phyloP scores from a whole-genome alignment of 1,140 invertebrate genomes.

The Drosophila carrolli region DNA sequence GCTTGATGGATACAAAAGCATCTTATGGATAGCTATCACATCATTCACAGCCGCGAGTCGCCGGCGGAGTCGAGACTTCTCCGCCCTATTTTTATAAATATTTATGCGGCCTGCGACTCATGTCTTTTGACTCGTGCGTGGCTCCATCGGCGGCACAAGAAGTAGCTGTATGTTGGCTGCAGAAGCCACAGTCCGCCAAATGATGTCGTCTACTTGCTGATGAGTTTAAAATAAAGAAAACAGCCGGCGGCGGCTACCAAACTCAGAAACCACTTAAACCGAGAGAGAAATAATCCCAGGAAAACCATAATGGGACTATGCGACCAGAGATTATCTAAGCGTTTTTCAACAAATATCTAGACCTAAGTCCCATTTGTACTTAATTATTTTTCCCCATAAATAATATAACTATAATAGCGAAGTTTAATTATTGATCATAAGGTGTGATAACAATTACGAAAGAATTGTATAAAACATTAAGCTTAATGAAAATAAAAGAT shows the following conservation, averaged over 20 bases:
- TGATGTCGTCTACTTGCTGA: constrained; percentile 76
- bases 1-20: constrained; percentile 15
- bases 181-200: constrained; percentile 59
- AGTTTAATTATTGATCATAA: too few relatives aligned
- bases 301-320: neutral
- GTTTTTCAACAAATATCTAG: neutral
- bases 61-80: constrained; percentile 36
- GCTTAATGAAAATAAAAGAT: too few relatives aligned
- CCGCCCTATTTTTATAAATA: constrained; percentile 75
- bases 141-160: constrained; percentile 18
- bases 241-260: constrained; percentile 24
- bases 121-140: constrained; percentile 17
- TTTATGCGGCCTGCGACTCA: constrained; percentile 59
- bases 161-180: constrained; percentile 2
- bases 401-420: too few relatives aligned
- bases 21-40: constrained; percentile 53
- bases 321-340: neutral
- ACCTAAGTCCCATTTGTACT: neutral
- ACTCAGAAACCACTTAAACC: constrained; percentile 64
- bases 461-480: too few relatives aligned
- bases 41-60: constrained; percentile 51
- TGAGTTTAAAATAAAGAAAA: constrained; percentile 78
- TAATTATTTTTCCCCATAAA: too few relatives aligned
- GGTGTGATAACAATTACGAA: too few relatives aligned
- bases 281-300: constrained; percentile 10